A percentile compares a stretch with the other conserved stretches of the same genome.
Conservation (phyloP, 2,113 vertebrate species). For the Osmerus mordax region DNA sequence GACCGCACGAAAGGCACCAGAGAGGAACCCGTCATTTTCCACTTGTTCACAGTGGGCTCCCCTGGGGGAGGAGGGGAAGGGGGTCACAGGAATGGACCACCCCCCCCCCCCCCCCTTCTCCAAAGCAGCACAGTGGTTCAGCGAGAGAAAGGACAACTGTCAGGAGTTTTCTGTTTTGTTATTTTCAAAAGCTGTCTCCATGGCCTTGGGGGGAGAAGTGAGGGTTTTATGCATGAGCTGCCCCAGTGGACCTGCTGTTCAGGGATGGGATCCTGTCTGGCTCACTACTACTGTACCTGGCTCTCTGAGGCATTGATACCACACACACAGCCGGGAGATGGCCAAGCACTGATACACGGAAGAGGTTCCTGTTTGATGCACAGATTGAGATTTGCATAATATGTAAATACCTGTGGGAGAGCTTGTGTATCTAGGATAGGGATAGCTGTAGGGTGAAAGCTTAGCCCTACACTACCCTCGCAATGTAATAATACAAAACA, state of each 20-base stretch:
- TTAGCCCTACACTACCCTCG: no score
- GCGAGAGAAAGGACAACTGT: slow-evolving; percentile 2
- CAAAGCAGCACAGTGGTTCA: background rate
- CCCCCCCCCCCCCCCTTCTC: background rate
- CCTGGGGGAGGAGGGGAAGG: background rate
- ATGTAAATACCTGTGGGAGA: background rate
- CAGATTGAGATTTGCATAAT: slow-evolving; percentile 1
- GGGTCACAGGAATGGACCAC: no score
- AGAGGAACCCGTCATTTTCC: slow-evolving; percentile 59
- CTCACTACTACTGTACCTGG: background rate
- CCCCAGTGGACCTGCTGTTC: background rate
- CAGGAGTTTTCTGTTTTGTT: slow-evolving; percentile 8
- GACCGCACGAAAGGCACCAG: slow-evolving; percentile 44
- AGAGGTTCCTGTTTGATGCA: background rate
- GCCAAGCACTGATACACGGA: background rate
- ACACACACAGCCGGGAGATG: background rate
- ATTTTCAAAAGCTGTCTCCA: background rate
- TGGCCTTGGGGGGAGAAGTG: background rate
- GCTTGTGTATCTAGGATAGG: background rate
- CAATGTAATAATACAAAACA: no score
- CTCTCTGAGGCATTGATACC: background rate
- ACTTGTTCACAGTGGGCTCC: slow-evolving; percentile 46
- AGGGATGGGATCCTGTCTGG: background rate
- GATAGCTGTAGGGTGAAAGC: slow-evolving; percentile 17
- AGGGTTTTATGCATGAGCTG: background rate